Conservation (phyloP, 2,888 invertebrate species). For the Darwinula stevensoni region DNA sequence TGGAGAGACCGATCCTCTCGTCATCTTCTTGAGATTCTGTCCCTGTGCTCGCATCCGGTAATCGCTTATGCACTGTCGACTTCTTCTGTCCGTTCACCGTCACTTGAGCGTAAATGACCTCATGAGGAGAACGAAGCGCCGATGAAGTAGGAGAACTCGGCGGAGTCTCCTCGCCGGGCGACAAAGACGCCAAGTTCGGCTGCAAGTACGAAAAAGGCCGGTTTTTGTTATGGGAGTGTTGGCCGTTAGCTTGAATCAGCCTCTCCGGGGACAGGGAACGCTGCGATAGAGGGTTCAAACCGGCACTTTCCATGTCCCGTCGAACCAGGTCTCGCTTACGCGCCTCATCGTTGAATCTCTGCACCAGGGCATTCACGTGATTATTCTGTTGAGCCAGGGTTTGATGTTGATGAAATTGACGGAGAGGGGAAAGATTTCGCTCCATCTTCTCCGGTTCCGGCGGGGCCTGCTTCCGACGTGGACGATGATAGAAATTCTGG, state of each 20-base stretch:
- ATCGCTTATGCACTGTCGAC: neutral
- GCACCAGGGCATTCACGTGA: neutral
- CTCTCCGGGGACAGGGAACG: neutral
- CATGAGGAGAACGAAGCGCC: neutral
- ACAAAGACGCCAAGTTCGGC: neutral
- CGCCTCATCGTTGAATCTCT: neutral
- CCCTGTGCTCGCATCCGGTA: no score
- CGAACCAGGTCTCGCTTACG: no score
- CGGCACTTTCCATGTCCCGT: neutral
- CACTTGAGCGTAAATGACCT: slow-evolving; percentile 1
- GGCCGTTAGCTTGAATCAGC: neutral
- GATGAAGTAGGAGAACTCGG: neutral
- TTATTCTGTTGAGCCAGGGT: neutral
- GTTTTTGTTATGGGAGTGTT: neutral
- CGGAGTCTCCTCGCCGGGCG: neutral
- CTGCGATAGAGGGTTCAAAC: no score
- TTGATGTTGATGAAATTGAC: neutral
- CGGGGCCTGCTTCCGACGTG: no score
- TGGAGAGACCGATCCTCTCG: neutral
- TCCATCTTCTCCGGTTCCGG: neutral
- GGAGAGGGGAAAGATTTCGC: neutral
- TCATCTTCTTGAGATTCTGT: neutral
- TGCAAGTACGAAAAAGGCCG: neutral
- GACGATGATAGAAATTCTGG: neutral
- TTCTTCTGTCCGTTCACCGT: slow-evolving; percentile 1